Conservation (phyloP, 1,140 invertebrate genomes). For the Triops longicaudatus region DNA sequence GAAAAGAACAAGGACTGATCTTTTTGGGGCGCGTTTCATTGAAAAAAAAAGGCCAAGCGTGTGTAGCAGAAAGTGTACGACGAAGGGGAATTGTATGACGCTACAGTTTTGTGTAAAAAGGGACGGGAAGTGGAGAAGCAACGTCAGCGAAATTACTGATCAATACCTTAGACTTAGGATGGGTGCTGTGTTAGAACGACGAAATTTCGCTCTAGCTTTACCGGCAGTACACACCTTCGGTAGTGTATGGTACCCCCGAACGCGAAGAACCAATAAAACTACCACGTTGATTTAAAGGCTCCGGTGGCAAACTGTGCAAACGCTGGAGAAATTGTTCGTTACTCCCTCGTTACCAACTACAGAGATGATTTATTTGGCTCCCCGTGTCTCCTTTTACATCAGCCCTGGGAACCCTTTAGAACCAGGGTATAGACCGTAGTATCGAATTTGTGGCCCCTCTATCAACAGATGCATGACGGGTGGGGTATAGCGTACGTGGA, state of each 20-base stretch:
- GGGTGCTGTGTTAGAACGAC: background rate
- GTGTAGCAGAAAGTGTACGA: background rate
- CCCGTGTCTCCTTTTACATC: background rate
- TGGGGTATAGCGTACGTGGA: too few relatives aligned
- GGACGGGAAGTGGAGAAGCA: background rate
- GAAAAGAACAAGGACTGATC: conserved; percentile 2
- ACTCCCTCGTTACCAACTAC: background rate
- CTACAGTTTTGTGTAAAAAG: background rate
- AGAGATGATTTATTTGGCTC: background rate
- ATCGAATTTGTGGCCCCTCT: background rate
- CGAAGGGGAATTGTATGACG: background rate
- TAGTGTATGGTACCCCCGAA: background rate
- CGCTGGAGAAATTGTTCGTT: background rate
- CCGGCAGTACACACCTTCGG: background rate
- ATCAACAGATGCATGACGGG: too few relatives aligned
- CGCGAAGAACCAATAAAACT: background rate
- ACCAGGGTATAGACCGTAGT: background rate
- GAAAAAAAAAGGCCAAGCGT: background rate
- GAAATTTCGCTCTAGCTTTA: background rate
- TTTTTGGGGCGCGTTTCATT: background rate
- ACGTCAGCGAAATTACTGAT: background rate
- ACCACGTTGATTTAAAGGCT: background rate
- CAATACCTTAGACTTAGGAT: conserved; percentile 2
- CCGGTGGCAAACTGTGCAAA: background rate
- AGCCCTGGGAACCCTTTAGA: background rate